A percentile compares a stretch with the other conserved stretches of the same genome.
Conservation (phyloP, 2,797 vertebrate genomes). For the Muscicapa striata region DNA sequence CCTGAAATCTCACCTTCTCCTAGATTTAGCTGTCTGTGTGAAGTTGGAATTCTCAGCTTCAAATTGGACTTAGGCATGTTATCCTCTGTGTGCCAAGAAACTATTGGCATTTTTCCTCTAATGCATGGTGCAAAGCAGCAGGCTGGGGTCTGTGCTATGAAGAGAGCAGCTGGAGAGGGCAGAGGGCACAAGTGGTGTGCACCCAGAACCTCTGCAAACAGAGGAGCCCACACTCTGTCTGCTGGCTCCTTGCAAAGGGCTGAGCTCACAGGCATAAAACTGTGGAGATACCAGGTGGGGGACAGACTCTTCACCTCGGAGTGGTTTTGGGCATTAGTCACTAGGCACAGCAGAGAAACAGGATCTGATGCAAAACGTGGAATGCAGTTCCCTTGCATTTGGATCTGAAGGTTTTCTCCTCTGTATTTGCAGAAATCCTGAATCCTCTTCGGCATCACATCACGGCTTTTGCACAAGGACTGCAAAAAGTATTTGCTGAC, state of each 20-base stretch:
- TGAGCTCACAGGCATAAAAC: neutral
- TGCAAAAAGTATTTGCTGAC: fast-evolving
- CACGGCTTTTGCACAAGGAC: neutral
- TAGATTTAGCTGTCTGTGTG: neutral
- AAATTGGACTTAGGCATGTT: neutral
- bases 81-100: neutral
- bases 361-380: neutral
- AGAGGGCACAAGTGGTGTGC: neutral
- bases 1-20: constrained; percentile 1
- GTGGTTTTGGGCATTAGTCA: neutral
- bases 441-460: neutral
- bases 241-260: neutral
- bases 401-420: neutral
- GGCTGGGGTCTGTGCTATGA: neutral
- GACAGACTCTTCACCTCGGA: neutral
- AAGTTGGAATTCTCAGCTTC: neutral
- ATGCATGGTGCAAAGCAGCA: neutral
- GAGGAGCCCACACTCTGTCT: neutral
- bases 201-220: neutral
- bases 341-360: neutral
- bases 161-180: neutral
- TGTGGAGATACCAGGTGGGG: neutral
- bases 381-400: neutral
- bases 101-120: neutral
- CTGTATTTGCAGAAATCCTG: neutral